Conservation (phyloP, 2,888 invertebrate species). For the Abscondita cerata region DNA sequence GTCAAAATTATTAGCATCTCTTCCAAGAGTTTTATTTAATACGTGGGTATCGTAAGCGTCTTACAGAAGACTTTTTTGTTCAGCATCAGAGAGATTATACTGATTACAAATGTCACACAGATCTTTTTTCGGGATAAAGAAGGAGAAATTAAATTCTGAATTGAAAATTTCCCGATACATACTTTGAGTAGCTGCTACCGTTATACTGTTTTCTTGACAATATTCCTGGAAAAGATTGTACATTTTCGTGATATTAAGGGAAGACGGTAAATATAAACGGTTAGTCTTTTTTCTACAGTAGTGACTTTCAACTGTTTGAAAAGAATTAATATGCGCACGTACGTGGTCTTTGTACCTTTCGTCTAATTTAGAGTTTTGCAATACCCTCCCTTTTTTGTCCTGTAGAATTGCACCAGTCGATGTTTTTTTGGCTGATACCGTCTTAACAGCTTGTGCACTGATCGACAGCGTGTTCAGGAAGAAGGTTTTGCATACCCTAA, state of each 20-base stretch:
- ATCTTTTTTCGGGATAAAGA: slow-evolving; percentile 43
- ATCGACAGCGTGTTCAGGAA: no score
- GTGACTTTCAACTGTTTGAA: no score
- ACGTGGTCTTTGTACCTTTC: slow-evolving; percentile 17
- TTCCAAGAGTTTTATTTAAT: slow-evolving; percentile 37
- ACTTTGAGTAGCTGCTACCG: slow-evolving; percentile 21
- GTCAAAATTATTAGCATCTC: slow-evolving; percentile 41
- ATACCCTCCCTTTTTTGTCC: slow-evolving; percentile 10
- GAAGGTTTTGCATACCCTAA: no score
- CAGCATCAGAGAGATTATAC: slow-evolving; percentile 24
- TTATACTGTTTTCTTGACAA: slow-evolving; percentile 27
- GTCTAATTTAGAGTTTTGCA: slow-evolving; percentile 10
- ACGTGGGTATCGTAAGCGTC: slow-evolving; percentile 34
- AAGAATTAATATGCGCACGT: no score
- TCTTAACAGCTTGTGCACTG: no score
- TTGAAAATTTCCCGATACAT: slow-evolving; percentile 39
- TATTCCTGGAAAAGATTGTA: slow-evolving; percentile 27
- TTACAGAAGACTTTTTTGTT: slow-evolving; percentile 20
- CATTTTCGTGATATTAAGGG: slow-evolving; percentile 22
- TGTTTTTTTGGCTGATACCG: slow-evolving; percentile 26
- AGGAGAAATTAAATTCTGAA: slow-evolving; percentile 43
- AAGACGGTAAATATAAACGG: no score
- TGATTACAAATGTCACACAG: slow-evolving; percentile 32
- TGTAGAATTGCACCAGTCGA: slow-evolving; percentile 26
- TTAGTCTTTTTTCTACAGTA: no score